Percentiles rank a stretch among this genome's conserved stretches.
Evolutionary conservation across 2,797 vertebrate species (phyloP).

Genomic region (Hyperoplus lanceolatus): DNA sequence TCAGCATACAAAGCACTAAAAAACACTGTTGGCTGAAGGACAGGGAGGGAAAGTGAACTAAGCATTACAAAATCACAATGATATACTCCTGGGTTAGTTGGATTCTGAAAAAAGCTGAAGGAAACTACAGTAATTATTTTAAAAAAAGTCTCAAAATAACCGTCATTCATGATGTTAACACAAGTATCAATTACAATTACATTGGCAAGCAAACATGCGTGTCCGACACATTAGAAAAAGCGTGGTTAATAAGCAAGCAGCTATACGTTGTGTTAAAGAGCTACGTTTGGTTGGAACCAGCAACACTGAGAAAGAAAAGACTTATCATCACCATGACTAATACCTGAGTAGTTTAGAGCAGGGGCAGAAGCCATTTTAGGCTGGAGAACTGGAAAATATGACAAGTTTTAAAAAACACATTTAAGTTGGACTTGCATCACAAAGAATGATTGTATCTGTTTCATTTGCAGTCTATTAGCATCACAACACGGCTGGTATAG

Average conservation of each 20-base stretch:
- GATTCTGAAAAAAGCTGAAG: neutral
- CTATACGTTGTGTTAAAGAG: slow-evolving; percentile 49
- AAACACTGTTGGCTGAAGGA: slow-evolving; percentile 22
- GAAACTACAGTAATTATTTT: neutral
- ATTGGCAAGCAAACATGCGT: slow-evolving; percentile 16
- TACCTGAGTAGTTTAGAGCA: slow-evolving; percentile 93
- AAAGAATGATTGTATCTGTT: neutral
- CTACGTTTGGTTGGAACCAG: slow-evolving; percentile 25
- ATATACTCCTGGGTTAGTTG: neutral
- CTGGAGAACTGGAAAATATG: slow-evolving; percentile 91
- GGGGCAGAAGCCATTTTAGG: slow-evolving; percentile 95
- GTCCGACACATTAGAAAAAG: neutral
- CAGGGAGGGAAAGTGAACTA: slow-evolving; percentile 26
- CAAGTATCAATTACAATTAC: slow-evolving; percentile 11
- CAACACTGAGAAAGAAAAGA: slow-evolving; percentile 41
- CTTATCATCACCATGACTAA: slow-evolving; percentile 46
- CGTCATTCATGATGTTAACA: neutral
- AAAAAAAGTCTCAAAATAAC: slow-evolving; percentile 4
- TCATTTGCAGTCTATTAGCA: neutral
- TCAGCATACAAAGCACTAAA: slow-evolving; percentile 18
- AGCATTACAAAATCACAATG: neutral
- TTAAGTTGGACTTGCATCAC: slow-evolving; percentile 1
- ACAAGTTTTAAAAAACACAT: slow-evolving; percentile 63
- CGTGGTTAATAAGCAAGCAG: slow-evolving; percentile 62
- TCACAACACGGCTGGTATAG: neutral